phyloP scores from a whole-genome alignment of 2,888 invertebrate species.

The Tribolium freemani region DNA sequence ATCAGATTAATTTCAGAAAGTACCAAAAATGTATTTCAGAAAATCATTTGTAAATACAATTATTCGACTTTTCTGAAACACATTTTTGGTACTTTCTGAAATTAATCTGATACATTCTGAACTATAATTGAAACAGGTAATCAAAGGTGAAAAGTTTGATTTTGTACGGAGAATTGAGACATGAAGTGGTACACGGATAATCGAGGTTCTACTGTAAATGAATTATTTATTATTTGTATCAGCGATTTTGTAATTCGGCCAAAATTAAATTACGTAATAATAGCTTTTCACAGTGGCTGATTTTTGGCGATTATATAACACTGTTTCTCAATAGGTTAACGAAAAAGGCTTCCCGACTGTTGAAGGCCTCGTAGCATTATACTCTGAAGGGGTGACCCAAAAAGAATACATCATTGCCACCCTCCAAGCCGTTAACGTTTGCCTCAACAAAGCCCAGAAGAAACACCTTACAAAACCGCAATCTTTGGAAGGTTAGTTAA shows the following conservation, averaged over 20 bases:
- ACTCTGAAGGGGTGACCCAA: slow-evolving; percentile 84
- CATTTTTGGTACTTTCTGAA: too few relatives aligned
- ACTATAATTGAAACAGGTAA: too few relatives aligned
- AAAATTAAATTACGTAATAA: not conserved
- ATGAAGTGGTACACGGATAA: too few relatives aligned
- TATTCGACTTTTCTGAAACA: too few relatives aligned
- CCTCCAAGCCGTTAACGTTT: slow-evolving; percentile 78
- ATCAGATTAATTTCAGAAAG: too few relatives aligned
- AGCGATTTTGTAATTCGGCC: slow-evolving; percentile 1
- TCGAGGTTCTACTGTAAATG: slow-evolving; percentile 39
- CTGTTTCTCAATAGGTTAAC: slow-evolving; percentile 72
- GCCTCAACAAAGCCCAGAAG: slow-evolving; percentile 74
- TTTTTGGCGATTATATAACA: not conserved
- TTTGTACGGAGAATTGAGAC: too few relatives aligned
- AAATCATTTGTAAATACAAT: too few relatives aligned
- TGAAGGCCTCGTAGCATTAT: slow-evolving; percentile 80
- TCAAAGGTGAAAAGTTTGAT: too few relatives aligned
- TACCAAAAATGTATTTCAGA: too few relatives aligned
- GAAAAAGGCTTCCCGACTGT: slow-evolving; percentile 81
- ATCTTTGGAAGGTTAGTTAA: slow-evolving; percentile 57
- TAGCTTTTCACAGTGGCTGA: not conserved
- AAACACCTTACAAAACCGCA: slow-evolving; percentile 57
- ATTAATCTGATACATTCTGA: too few relatives aligned
- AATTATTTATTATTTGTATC: slow-evolving; percentile 31
- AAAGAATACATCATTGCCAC: slow-evolving; percentile 83